Base-by-base conservation (phyloP, 2,113 vertebrate genomes). In the Seriola aureovittata region DNA sequence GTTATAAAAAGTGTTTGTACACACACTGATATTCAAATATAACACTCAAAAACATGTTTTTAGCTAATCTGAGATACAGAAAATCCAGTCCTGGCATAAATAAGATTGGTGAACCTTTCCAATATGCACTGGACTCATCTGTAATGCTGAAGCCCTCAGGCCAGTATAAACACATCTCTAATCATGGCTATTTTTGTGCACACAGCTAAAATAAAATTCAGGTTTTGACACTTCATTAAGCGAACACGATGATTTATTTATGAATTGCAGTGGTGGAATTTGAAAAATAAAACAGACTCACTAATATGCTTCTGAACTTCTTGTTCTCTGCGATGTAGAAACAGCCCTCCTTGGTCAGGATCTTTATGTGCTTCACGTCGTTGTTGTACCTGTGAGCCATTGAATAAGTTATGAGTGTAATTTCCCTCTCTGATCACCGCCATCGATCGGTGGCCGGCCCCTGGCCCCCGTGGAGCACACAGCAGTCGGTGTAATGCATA, bases 361-460 rank as follows among this genome's bases (percentile, higher is more conserved):
- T 99, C 96, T 97, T 99, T 95, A 99, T 99, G 96, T 99, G 98
- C 92, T 99, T 99, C 96, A 99, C 98, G 95, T 99, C 98, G 1
- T 98, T 98, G 96, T 98, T 99, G 94, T 97, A 99, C 97, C 98
- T 99, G 96, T 93, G 88, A 96, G 96, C 94, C 95, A 97, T 90
- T 94, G 95, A 96, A 97, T 97, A 97, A 96, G 95, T 96, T 96
- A 96, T 96, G 96, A 97, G 96, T 96, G 96, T 96, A 97, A 97
- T 98, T 97, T 96, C 95, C 95, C 83, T 89, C 91, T 78, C 90
- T 97, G 97, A 97, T 97, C 96, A 97, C 87, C 71, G 58, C 93
- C 95, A 96, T 99, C 96, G 96, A 97, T 97, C 96, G 94, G 93
- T 89, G 94, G 96, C 94, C 72, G 72, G 84, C 88, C 85, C 78